Base-by-base conservation (phyloP, 2,888 invertebrate genomes). In the Drosophila nigricruria region DNA sequence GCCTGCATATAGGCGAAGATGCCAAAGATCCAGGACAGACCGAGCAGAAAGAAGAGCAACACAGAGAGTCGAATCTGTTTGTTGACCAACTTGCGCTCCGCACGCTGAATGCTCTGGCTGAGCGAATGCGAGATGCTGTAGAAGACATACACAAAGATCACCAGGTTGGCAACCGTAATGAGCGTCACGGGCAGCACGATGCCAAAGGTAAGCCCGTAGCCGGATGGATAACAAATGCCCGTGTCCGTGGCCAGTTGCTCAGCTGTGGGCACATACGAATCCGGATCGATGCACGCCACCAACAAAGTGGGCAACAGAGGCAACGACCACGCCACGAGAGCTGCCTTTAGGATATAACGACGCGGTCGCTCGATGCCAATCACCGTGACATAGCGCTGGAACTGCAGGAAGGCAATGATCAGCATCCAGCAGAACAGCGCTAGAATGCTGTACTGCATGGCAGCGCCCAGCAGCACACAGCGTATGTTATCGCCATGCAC, bases 371-470 rank as follows among this genome's bases (percentile, higher is more conserved):
- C 94, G 1, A 90, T 82, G 6, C 95, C 95, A 57, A 96, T 93
- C 3, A 96, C 95, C 67, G 94, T 94, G 3, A 96, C 96, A 81
- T 95, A 96, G 61, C 95, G 93, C 59, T 95, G 94, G 90, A 95
- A 96, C 90, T 96, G 96, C 68, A 96, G 92, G 53, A 95, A 92
- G 1, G 95, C 96, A 63, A 96, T 95, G 66, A 96, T 95, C 32
- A 96, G 91, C 96, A 96, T 96, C 96, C 96, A 96, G 82, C 94
- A 94, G 84, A 96, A 96, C 61, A 95, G 94, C 1, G 95, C 94
- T 47, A 96, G 91, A 30, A 96, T 94, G 27, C 95, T 94, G 90
- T 96, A 96, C 84, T 96, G 96, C 30, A 96, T 91, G 6, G 94
- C 73, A 12, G 95, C 94, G 6, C 96, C 96, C 20, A 95, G 92